Base-by-base conservation (phyloP, 2,888 invertebrate species). In the Pterostichus niger region DNA sequence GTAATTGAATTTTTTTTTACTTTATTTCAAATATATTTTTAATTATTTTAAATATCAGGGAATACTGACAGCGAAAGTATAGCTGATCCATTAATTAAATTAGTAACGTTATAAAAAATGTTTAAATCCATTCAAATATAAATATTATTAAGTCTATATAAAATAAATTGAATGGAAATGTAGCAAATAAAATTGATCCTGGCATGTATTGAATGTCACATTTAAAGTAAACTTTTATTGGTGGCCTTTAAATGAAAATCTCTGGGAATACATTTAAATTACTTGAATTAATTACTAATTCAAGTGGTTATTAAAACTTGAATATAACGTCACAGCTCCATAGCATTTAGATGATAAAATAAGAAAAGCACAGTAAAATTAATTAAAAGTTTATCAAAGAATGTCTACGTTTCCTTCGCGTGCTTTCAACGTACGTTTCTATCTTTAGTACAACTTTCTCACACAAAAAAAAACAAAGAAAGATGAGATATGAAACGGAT, bases 261-360 rank as follows among this genome's bases (percentile, higher is more conserved):
- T 59, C 59, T 59, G 31, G 59, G 24, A 59, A 59, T 59, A 59
- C 59, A 59, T 59, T 59, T 59, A 59, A 59, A 59, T 59, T 59
- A 59, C 59, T 59, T 59, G 59, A 59, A 59, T 59, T 59, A 59
- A 59, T 59, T 59, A 59, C 59, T 59, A 59, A 59, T 59, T 59
- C 59, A 59, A 59, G 59, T 59, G 59, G 59, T 59, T 59, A 59
- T 59, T 59, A 59, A 59, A 59, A 59, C 59, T 59, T 59, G 31
- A 59, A 59, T 31, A 59, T 59, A 59, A 59, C 59, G 59, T 59
- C 59, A 59, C 31, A 31, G 17, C 59, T 59, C 31, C 59, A 31
- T 31, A 59, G 59, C 59, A 31, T 59, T 59, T 24, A 24, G 59
- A 59, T 7, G 59, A 31, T 59, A 31, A 59, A 59, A 59, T 59